Evolutionary conservation across 2,888 invertebrate genomes (phyloP).

Genomic region (Melinaea menophilus): DNA sequence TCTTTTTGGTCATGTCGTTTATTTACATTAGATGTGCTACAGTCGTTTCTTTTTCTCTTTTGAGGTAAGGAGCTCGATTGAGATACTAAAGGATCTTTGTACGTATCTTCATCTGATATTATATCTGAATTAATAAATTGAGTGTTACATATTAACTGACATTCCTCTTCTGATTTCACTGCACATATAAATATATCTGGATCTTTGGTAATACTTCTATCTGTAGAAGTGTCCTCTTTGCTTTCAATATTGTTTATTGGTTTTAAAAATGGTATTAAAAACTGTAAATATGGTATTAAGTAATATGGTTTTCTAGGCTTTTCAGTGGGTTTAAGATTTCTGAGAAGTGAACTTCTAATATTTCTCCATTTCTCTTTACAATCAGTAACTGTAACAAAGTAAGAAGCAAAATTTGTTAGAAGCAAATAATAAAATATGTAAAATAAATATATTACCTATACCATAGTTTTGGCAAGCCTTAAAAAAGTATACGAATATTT

Average conservation of each 20-base stretch:
- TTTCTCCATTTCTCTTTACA: slow-evolving; percentile 49
- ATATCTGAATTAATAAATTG: slow-evolving; percentile 9
- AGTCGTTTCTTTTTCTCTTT: slow-evolving; percentile 15
- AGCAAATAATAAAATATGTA: no score
- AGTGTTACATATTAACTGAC: slow-evolving; percentile 4
- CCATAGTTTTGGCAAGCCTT: no score
- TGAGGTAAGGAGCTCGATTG: slow-evolving; percentile 10
- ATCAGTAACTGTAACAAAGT: slow-evolving; percentile 38
- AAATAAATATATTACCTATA: no score
- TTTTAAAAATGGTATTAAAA: slow-evolving; percentile 43
- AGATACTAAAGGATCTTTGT: slow-evolving; percentile 7
- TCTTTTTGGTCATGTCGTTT: slow-evolving; percentile 9
- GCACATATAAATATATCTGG: slow-evolving; percentile 20
- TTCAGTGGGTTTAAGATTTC: slow-evolving; percentile 39
- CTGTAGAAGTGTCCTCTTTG: slow-evolving; percentile 21
- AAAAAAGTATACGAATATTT: no score
- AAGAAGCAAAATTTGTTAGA: slow-evolving; percentile 24
- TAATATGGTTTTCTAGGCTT: slow-evolving; percentile 45
- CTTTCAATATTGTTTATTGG: slow-evolving; percentile 23
- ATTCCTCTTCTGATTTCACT: slow-evolving; percentile 24
- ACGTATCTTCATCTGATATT: slow-evolving; percentile 19
- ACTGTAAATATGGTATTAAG: slow-evolving; percentile 39
- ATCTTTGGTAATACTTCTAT: slow-evolving; percentile 16
- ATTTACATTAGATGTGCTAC: slow-evolving; percentile 1
- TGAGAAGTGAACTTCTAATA: slow-evolving; percentile 43